phyloP scores from a whole-genome alignment of 2,888 invertebrate genomes.

The Allophyes oxyacanthae region DNA sequence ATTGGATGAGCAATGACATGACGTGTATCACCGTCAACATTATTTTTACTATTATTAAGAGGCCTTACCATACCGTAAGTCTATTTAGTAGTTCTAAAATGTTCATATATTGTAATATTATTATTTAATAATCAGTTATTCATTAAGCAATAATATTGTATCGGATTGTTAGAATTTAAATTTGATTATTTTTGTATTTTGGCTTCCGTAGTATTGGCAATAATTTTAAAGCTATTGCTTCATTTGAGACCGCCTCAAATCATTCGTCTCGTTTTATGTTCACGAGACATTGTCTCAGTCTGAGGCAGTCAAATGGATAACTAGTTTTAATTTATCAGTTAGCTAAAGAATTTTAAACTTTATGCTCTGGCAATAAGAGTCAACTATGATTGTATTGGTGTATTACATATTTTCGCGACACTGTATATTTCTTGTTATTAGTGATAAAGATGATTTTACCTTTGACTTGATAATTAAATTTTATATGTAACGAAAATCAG shows the following conservation, averaged over 20 bases:
- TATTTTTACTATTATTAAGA: slow-evolving; percentile 50
- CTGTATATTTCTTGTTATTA: slow-evolving; percentile 86
- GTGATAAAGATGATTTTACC: slow-evolving; percentile 76
- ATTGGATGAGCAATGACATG: slow-evolving; percentile 16
- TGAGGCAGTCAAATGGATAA: slow-evolving; percentile 30
- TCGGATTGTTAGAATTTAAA: slow-evolving; percentile 66
- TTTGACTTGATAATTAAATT: slow-evolving; percentile 83
- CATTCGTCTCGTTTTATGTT: slow-evolving; percentile 9
- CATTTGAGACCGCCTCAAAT: slow-evolving; percentile 23
- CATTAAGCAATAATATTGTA: slow-evolving; percentile 67
- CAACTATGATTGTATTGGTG: slow-evolving; percentile 61
- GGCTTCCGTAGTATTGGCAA: slow-evolving; percentile 69
- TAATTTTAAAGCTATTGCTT: slow-evolving; percentile 35
- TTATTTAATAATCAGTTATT: slow-evolving; percentile 75
- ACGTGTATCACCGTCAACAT: slow-evolving; percentile 16
- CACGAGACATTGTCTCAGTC: slow-evolving; percentile 2
- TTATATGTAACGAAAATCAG: slow-evolving; percentile 74
- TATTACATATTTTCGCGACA: slow-evolving; percentile 67
- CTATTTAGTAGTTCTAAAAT: slow-evolving; percentile 63
- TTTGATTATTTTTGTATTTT: slow-evolving; percentile 64
- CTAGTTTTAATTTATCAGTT: slow-evolving; percentile 52
- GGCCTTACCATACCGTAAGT: slow-evolving; percentile 78
- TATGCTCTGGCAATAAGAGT: slow-evolving; percentile 56
- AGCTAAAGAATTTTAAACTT: slow-evolving; percentile 52
- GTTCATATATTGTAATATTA: slow-evolving; percentile 71